Conservation (phyloP, 2,888 invertebrate genomes). For the Candidula unifasciata region DNA sequence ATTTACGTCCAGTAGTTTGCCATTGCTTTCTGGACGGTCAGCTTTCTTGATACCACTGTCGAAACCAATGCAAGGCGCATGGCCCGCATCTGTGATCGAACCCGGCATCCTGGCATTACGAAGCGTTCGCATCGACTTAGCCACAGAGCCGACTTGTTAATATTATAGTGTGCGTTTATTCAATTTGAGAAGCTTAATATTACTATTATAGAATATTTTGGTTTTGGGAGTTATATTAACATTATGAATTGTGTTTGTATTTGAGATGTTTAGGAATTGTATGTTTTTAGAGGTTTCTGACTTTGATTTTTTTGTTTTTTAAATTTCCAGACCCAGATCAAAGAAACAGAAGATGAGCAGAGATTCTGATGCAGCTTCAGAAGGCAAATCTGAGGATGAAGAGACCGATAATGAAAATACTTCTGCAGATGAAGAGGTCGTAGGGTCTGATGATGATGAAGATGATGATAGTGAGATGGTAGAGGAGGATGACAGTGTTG, state of each 20-base stretch:
- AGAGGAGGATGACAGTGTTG: slow-evolving; percentile 45
- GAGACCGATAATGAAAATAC: slow-evolving; percentile 49
- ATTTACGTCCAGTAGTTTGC: no score
- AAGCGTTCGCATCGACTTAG: no score
- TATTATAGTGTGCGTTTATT: no score
- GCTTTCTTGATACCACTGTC: no score
- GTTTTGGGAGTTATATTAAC: no score
- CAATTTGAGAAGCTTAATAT: no score
- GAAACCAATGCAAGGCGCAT: no score
- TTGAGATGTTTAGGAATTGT: background rate
- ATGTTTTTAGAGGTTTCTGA: background rate
- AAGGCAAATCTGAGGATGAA: slow-evolving; percentile 23
- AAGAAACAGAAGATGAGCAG: slow-evolving; percentile 16
- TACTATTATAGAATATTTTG: no score
- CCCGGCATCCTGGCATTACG: no score
- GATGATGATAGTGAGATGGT: slow-evolving; percentile 10
- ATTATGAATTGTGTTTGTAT: background rate
- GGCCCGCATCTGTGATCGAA: no score
- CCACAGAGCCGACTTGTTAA: no score
- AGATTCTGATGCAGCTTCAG: slow-evolving; percentile 32
- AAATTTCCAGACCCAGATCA: background rate
- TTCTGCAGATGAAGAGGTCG: slow-evolving; percentile 44
- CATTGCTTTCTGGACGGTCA: no score
- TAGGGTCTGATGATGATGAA: slow-evolving; percentile 44
- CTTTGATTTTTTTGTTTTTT: background rate